Evolutionary conservation across 1,140 invertebrate genomes (phyloP).

Genomic region (Brachionus paranguensis): DNA sequence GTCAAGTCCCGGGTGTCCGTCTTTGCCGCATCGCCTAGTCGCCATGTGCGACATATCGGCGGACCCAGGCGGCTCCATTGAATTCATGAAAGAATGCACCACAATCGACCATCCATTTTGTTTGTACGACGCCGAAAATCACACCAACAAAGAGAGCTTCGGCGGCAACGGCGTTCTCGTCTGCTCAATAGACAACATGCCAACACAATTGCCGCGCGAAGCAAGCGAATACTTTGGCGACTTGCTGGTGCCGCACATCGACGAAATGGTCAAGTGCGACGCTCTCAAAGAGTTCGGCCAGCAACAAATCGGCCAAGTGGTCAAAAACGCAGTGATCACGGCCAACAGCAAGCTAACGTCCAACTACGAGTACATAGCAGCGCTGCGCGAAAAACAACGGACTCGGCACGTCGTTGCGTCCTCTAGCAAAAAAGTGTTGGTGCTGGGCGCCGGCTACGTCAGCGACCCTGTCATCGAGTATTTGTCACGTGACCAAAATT

Average conservation of each 20-base stretch:
- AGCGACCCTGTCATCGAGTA: slow-evolving; percentile 88
- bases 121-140: slow-evolving; percentile 94
- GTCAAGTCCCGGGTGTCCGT: slow-evolving; percentile 41
- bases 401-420: not conserved
- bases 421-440: slow-evolving; percentile 63
- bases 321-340: slow-evolving; percentile 84
- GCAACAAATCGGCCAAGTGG: slow-evolving; percentile 47
- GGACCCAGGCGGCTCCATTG: slow-evolving; percentile 95
- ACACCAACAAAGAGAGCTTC: slow-evolving; percentile 34
- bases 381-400: slow-evolving; percentile 64
- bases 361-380: slow-evolving; percentile 88
- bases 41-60: slow-evolving; percentile 95
- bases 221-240: slow-evolving; percentile 96
- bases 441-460: slow-evolving; percentile 91
- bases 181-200: slow-evolving; percentile 99
- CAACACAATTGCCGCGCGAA: slow-evolving; percentile 91
- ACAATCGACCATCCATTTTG: slow-evolving; percentile 98
- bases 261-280: not conserved
- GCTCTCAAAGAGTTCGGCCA: slow-evolving; percentile 45
- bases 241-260: slow-evolving; percentile 61
- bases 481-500: slow-evolving; percentile 69
- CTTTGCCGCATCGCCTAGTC: slow-evolving; percentile 45
- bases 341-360: slow-evolving; percentile 86
- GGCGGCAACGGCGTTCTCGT: slow-evolving; percentile 74
- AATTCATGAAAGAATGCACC: slow-evolving; percentile 99